Conservation (phyloP, 2,888 invertebrate species). For the Noctua fimbriata region DNA sequence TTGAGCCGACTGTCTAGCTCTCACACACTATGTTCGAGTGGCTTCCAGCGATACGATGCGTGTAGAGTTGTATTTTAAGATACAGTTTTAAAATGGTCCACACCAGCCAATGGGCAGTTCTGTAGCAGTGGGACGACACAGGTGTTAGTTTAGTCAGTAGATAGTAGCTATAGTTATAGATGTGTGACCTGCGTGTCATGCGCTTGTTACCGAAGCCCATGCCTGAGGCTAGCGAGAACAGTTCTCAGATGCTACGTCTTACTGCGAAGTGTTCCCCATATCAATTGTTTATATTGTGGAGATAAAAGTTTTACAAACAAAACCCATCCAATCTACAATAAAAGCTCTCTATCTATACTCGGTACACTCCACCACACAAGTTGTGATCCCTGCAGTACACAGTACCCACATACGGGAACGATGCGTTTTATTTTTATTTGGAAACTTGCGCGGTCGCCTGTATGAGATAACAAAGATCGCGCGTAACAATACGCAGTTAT, state of each 20-base stretch:
- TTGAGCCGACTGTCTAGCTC: conserved; percentile 9
- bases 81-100: neutral
- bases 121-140: neutral
- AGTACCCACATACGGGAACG: neutral
- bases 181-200: no score
- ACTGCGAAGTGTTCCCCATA: neutral
- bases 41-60: neutral
- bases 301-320: neutral
- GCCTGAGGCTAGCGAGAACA: neutral
- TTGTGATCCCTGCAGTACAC: neutral
- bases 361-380: neutral
- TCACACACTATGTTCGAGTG: neutral
- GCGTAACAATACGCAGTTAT: conserved; percentile 24
- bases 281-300: neutral
- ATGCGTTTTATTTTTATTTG: conserved; percentile 18
- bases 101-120: neutral
- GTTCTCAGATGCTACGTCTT: neutral
- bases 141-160: no score
- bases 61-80: neutral
- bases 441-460: conserved; percentile 6
- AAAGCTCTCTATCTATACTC: neutral
- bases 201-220: no score
- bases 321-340: neutral
- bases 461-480: conserved; percentile 29
- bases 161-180: no score